Conservation (phyloP, 2,113 vertebrate species). For the Dromas ardeola region DNA sequence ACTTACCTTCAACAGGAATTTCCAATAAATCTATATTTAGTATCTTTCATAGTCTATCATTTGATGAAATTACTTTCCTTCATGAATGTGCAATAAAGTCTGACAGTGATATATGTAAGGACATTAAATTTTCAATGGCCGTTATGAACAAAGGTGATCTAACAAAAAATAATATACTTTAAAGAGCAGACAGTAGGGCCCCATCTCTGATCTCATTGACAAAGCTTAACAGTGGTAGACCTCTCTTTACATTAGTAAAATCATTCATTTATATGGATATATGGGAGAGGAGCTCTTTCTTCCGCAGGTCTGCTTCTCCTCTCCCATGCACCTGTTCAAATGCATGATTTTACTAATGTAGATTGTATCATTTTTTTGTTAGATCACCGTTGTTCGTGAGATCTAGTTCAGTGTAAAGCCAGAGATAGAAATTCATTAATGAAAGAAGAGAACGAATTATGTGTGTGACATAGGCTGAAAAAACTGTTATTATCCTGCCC, state of each 20-base stretch:
- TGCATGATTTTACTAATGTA: background rate
- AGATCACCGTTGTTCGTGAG: background rate
- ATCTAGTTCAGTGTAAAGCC: background rate
- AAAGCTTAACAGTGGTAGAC: slow-evolving; percentile 10
- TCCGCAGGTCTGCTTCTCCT: background rate
- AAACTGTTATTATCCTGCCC: background rate
- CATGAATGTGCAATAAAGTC: slow-evolving; percentile 38
- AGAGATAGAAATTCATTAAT: background rate
- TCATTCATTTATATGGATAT: background rate
- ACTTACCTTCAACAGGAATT: slow-evolving; percentile 37
- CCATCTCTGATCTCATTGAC: slow-evolving; percentile 30
- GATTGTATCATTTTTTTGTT: background rate
- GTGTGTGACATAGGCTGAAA: background rate
- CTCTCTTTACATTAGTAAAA: slow-evolving; percentile 28
- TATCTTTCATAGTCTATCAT: slow-evolving; percentile 35
- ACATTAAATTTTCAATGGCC: slow-evolving; percentile 56
- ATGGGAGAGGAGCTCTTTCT: background rate
- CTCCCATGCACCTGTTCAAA: background rate
- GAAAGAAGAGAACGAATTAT: background rate
- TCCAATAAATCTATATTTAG: slow-evolving; percentile 66
- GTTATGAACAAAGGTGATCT: slow-evolving; percentile 60
- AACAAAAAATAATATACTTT: slow-evolving; percentile 58
- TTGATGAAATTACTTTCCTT: slow-evolving; percentile 56
- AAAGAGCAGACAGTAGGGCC: background rate
- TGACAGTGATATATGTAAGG: slow-evolving; percentile 60